Evolutionary conservation across 2,888 invertebrate genomes (phyloP).

Genomic region (Athetis lepigone): DNA sequence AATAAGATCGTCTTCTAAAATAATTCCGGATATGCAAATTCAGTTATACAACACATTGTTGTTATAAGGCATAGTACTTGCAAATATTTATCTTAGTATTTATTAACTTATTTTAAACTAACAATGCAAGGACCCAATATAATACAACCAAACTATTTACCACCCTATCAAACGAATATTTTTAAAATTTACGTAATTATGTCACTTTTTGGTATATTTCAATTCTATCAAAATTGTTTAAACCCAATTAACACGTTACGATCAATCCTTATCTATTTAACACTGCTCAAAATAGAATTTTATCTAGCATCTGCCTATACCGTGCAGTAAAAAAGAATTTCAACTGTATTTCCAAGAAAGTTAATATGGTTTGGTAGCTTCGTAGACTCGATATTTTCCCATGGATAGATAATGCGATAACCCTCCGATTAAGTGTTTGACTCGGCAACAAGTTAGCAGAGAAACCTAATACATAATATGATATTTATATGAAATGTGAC

Average conservation of each 20-base stretch:
- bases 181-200: neutral
- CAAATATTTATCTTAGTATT: too few relatives aligned
- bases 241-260: conserved; percentile 27
- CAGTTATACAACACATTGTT: neutral
- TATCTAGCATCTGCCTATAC: conserved; percentile 45
- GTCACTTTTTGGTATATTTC: conserved; percentile 6
- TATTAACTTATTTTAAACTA: neutral
- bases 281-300: conserved; percentile 42
- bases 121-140: neutral
- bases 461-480: conserved; percentile 33
- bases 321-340: conserved; percentile 44
- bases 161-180: neutral
- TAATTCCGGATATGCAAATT: neutral
- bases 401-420: conserved; percentile 70
- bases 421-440: conserved; percentile 65
- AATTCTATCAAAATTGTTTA: conserved; percentile 17
- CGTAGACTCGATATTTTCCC: conserved; percentile 63
- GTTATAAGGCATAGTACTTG: too few relatives aligned
- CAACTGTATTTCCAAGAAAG: conserved; percentile 53
- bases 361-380: conserved; percentile 54
- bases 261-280: conserved; percentile 41
- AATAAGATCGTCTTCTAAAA: neutral
- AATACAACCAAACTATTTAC: neutral
- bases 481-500: conserved; percentile 40
- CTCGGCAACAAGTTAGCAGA: conserved; percentile 56